These are phyloP conservation scores for Spisula subtruncata DNA, from an alignment of 2,888 invertebrate species.

Conservation along the genomic window DNA sequence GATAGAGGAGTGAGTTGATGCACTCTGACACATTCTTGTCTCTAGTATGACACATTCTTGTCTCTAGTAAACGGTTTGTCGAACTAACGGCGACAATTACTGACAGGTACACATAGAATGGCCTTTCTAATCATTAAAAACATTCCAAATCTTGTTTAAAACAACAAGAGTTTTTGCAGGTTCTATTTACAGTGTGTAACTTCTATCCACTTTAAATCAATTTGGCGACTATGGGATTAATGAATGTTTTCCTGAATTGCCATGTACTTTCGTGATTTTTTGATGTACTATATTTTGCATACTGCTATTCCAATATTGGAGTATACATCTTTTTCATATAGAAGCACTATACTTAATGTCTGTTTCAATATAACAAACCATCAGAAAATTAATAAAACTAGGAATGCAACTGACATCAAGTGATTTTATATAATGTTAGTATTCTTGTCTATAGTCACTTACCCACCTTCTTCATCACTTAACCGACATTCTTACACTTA, in stretches of 20 bases:
- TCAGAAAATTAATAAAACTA: background rate
- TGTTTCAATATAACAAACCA: background rate
- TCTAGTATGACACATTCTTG: background rate
- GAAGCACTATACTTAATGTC: background rate
- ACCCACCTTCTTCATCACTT: background rate
- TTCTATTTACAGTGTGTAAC: background rate
- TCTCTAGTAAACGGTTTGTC: background rate
- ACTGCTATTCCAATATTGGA: background rate
- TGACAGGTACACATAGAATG: background rate
- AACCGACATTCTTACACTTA: constrained; percentile 10
- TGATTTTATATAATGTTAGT: background rate
- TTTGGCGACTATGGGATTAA: background rate
- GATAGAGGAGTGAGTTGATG: background rate
- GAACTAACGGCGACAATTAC: background rate
- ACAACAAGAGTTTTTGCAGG: background rate
- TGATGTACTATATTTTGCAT: background rate
- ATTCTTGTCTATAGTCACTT: background rate
- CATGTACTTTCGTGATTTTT: background rate
- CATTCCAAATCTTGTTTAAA: background rate
- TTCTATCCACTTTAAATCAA: background rate
- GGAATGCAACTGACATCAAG: background rate
- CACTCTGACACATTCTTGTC: background rate
- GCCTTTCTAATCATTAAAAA: background rate
- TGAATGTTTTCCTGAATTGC: background rate
- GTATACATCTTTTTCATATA: background rate